Conservation (phyloP, 2,113 vertebrate species). For the Camelus bactrianus region DNA sequence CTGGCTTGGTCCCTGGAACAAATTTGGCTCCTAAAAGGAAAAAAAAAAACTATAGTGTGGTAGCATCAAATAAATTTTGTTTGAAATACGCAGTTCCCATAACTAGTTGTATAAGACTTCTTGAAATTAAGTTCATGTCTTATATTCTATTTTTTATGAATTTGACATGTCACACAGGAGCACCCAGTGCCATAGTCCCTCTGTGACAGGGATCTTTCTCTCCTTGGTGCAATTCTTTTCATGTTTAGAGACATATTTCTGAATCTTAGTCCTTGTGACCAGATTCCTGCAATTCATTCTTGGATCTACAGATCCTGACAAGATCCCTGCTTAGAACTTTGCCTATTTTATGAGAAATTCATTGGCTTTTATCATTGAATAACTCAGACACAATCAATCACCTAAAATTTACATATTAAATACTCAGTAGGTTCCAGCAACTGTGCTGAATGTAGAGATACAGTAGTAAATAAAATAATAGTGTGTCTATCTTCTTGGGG, state of each 20-base stretch:
- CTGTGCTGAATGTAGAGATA: background rate
- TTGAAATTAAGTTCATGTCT: background rate
- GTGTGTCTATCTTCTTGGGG: background rate
- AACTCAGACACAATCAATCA: background rate
- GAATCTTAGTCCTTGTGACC: background rate
- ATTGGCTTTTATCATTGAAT: background rate
- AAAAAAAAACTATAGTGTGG: background rate
- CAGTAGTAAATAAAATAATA: background rate
- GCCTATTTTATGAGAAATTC: background rate
- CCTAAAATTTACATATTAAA: background rate
- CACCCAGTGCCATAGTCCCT: background rate
- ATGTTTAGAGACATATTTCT: background rate
- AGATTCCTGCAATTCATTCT: background rate
- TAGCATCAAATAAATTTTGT: background rate
- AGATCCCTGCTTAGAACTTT: background rate
- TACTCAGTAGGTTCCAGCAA: background rate
- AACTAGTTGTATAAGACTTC: background rate
- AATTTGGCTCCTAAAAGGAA: background rate
- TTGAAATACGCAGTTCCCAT: background rate
- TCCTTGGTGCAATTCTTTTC: background rate
- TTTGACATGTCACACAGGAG: background rate
- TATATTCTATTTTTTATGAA: background rate
- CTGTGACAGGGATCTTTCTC: background rate
- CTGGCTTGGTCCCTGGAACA: background rate
- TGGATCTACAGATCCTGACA: background rate